Evolutionary conservation across 2,797 vertebrate species (phyloP).

Genomic region (Crenichthys baileyi): DNA sequence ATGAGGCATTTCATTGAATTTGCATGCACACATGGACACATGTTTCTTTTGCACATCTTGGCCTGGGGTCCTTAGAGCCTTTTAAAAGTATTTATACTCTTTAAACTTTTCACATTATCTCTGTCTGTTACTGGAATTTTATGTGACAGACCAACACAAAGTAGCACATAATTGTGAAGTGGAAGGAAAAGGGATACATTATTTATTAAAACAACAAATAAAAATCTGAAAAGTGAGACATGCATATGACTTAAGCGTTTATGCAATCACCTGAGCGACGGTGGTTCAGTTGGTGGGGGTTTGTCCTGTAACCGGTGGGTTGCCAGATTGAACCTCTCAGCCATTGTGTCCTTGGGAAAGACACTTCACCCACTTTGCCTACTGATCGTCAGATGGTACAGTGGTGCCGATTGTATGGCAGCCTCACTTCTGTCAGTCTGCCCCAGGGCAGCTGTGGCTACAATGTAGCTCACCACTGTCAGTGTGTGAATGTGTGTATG

Average conservation of each 20-base stretch:
- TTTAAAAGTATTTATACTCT: background rate
- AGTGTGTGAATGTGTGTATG: no score
- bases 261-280: background rate
- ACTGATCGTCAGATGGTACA: no score
- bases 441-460: no score
- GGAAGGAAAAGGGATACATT: background rate
- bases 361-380: no score
- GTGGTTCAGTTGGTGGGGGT: no score
- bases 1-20: slow-evolving; percentile 51
- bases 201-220: background rate
- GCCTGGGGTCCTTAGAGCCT: slow-evolving; percentile 47
- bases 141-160: background rate
- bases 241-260: background rate
- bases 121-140: background rate
- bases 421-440: no score
- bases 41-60: slow-evolving; percentile 65
- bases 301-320: no score
- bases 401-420: no score
- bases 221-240: no score
- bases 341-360: no score
- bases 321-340: no score
- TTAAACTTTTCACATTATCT: background rate
- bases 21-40: slow-evolving; percentile 52
- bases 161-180: background rate
- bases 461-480: no score